phyloP scores from a whole-genome alignment of 92 coral and sea anemone genomes.

The Phenganax marumi region DNA sequence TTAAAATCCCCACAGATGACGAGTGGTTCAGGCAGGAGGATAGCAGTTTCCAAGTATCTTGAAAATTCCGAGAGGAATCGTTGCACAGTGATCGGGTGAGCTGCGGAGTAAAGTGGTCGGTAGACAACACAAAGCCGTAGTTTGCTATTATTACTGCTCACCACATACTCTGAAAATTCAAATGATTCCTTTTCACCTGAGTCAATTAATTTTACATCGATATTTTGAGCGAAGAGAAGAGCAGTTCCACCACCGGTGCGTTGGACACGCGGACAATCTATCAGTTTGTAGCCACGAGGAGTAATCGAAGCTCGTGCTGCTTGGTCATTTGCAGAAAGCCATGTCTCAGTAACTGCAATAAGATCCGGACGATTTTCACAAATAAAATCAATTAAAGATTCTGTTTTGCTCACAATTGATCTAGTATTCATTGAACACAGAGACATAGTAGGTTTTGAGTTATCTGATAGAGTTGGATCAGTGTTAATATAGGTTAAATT shows the following conservation, averaged over 20 bases:
- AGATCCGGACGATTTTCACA: constrained; percentile 30
- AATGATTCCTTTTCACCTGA: constrained; percentile 12
- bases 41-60: constrained; percentile 53
- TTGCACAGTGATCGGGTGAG: constrained; percentile 38
- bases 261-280: constrained; percentile 2
- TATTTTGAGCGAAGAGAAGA: constrained; percentile 27
- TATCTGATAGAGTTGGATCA: background rate
- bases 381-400: constrained; percentile 25
- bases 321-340: constrained; percentile 18
- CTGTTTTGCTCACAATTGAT: constrained; percentile 44
- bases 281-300: constrained; percentile 23
- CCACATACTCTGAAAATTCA: constrained; percentile 41
- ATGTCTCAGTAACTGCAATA: constrained; percentile 32
- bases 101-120: constrained; percentile 51
- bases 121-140: constrained; percentile 47
- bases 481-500: background rate
- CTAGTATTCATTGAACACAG: constrained; percentile 43
- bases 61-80: constrained; percentile 55
- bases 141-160: constrained; percentile 9
- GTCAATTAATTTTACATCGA: constrained; percentile 33
- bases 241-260: constrained; percentile 48
- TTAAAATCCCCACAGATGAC: constrained; percentile 50
- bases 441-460: background rate
- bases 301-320: constrained; percentile 28
- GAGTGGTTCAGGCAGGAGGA: constrained; percentile 48